Conservation (phyloP, 53 echinoderm and acorn worm genomes). For the Holothuria scabra region DNA sequence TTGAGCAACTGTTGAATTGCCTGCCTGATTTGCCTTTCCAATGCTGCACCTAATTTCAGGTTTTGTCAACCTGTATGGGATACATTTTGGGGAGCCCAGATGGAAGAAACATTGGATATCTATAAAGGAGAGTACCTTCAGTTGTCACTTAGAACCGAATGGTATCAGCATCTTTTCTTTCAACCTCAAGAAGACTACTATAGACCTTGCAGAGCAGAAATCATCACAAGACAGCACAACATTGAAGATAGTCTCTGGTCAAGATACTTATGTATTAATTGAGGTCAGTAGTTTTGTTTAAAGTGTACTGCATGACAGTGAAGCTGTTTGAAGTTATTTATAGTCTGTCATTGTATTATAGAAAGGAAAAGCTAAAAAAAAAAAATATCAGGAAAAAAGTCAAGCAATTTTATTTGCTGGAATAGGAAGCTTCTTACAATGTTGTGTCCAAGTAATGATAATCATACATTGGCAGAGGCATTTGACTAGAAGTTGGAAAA, state of each 20-base stretch:
- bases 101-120: constrained; percentile 70
- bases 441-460: too few relatives aligned
- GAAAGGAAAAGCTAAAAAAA: too few relatives aligned
- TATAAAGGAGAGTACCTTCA: constrained; percentile 47
- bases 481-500: too few relatives aligned
- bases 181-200: constrained; percentile 38
- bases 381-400: too few relatives aligned
- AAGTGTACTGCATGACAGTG: too few relatives aligned
- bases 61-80: constrained; percentile 62
- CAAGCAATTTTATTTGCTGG: too few relatives aligned
- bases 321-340: too few relatives aligned
- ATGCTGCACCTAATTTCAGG: constrained; percentile 11
- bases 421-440: too few relatives aligned
- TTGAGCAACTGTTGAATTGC: too few relatives aligned
- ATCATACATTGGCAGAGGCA: too few relatives aligned
- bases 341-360: too few relatives aligned
- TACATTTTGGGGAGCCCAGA: constrained; percentile 59
- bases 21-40: too few relatives aligned
- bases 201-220: constrained; percentile 37
- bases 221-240: constrained; percentile 18
- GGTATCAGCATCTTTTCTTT: constrained; percentile 15
- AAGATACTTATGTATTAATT: constrained; percentile 29
- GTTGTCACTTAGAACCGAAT: constrained; percentile 23
- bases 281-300: constrained; percentile 9
- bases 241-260: constrained; percentile 27